A percentile compares a stretch with the other conserved stretches of the same genome.
Conservation (phyloP, 2,113 vertebrate species). For the Oncorhynchus tshawytscha region DNA sequence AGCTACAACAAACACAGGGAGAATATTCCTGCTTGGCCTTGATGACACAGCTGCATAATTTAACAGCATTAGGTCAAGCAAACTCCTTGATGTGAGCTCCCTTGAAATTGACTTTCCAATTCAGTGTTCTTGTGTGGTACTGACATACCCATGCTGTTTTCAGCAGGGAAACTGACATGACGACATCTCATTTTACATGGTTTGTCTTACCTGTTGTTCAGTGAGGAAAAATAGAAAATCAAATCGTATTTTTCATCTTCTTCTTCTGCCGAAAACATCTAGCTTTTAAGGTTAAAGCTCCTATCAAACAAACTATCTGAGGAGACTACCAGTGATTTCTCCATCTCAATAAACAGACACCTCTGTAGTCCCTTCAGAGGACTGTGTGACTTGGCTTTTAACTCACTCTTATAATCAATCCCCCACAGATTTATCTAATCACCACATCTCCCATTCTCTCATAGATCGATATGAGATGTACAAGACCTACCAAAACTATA, state of each 20-base stretch:
- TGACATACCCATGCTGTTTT: background rate
- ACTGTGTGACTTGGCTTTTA: constrained; percentile 34
- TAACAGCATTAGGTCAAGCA: constrained; percentile 29
- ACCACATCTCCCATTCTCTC: background rate
- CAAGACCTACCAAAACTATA: background rate
- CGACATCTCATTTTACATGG: too few relatives aligned
- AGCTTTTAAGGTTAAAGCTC: background rate
- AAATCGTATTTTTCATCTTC: background rate
- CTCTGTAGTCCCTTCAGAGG: constrained; percentile 35
- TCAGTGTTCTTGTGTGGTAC: too few relatives aligned
- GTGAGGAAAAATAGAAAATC: background rate
- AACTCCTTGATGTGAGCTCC: background rate
- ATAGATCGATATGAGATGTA: background rate
- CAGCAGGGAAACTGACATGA: too few relatives aligned
- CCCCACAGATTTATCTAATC: background rate
- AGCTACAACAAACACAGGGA: constrained; percentile 2
- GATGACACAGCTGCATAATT: constrained; percentile 33
- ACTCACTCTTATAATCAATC: constrained; percentile 10
- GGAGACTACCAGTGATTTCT: constrained; percentile 30
- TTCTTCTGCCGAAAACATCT: background rate
- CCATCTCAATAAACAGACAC: constrained; percentile 45
- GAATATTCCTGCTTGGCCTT: background rate
- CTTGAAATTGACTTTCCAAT: background rate
- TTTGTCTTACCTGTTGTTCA: background rate
- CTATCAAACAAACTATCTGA: background rate